Percentiles rank a stretch among this genome's conserved stretches.
Conservation (phyloP, 1,140 invertebrate species). For the Drosophila littoralis region DNA sequence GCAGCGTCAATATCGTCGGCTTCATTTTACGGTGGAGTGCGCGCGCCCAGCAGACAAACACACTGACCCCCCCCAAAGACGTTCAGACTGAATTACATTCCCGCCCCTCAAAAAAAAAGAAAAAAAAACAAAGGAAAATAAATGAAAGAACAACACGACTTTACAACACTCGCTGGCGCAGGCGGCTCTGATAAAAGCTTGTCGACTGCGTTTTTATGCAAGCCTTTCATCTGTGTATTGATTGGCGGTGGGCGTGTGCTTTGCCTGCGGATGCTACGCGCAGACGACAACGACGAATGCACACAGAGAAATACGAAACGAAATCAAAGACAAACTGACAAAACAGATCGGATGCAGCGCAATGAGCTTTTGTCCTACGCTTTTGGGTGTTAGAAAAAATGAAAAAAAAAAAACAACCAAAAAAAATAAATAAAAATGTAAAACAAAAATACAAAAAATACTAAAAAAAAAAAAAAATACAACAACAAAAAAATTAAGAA, state of each 20-base stretch:
- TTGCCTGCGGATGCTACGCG: slow-evolving; percentile 43
- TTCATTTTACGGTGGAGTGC: slow-evolving; percentile 19
- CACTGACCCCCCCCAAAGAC: not conserved
- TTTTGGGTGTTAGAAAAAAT: slow-evolving; percentile 19
- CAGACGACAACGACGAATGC: not conserved
- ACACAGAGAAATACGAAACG: not conserved
- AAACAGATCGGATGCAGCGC: slow-evolving; percentile 4
- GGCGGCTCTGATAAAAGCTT: slow-evolving; percentile 11
- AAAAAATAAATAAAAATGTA: slow-evolving; percentile 10
- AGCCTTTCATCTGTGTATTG: slow-evolving; percentile 12
- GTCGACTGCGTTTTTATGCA: slow-evolving; percentile 19
- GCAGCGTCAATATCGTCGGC: slow-evolving; percentile 18
- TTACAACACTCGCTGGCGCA: slow-evolving; percentile 4
- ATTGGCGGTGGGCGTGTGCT: slow-evolving; percentile 33
- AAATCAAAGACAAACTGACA: slow-evolving; percentile 11
- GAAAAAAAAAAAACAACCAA: slow-evolving; percentile 13
- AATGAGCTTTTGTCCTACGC: slow-evolving; percentile 27
- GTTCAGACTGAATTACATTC: too few relatives aligned
- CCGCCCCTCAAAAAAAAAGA: not conserved
- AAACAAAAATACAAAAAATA: slow-evolving; percentile 6
- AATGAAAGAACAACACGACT: not conserved
- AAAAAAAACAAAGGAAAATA: not conserved
- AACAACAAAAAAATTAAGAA: slow-evolving; percentile 17
- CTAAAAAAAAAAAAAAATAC: not conserved
- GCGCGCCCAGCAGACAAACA: slow-evolving; percentile 31